Conservation (phyloP, 2,113 vertebrate genomes). For the Grus americana region DNA sequence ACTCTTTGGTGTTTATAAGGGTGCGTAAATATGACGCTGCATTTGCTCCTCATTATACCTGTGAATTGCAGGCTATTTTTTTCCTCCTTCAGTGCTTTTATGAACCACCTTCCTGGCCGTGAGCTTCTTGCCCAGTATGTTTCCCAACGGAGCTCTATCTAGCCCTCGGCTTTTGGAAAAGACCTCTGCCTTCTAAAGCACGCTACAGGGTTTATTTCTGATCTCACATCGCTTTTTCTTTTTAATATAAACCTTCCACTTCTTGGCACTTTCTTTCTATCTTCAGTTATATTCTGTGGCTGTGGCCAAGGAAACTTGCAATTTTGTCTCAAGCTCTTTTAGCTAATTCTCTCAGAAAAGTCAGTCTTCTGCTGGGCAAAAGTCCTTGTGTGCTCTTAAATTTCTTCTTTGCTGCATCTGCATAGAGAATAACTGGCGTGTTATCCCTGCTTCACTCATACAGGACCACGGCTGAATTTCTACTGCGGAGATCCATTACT, state of each 20-base stretch:
- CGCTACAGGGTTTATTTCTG: background rate
- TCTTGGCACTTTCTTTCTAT: background rate
- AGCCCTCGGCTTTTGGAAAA: background rate
- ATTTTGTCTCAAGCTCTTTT: background rate
- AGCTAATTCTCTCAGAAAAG: background rate
- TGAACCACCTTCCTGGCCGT: background rate
- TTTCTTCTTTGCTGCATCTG: background rate
- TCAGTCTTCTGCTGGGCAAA: background rate
- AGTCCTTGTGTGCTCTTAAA: background rate
- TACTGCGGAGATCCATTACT: background rate
- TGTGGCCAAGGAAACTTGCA: background rate
- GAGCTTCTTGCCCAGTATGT: background rate
- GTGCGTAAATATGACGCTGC: rapidly evolving
- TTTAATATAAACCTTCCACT: background rate
- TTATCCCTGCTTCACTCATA: background rate
- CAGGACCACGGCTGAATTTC: background rate
- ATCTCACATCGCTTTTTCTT: too few relatives aligned
- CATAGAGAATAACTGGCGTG: rapidly evolving
- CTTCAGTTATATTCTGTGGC: background rate
- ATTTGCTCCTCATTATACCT: background rate
- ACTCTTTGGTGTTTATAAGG: background rate
- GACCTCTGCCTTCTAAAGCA: background rate
- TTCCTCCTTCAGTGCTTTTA: background rate
- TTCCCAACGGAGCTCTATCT: background rate
- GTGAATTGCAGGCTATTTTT: background rate